Evolutionary conservation across 53 echinoderm and acorn worm species (phyloP).

Genomic region (Echinometra lucunter): DNA sequence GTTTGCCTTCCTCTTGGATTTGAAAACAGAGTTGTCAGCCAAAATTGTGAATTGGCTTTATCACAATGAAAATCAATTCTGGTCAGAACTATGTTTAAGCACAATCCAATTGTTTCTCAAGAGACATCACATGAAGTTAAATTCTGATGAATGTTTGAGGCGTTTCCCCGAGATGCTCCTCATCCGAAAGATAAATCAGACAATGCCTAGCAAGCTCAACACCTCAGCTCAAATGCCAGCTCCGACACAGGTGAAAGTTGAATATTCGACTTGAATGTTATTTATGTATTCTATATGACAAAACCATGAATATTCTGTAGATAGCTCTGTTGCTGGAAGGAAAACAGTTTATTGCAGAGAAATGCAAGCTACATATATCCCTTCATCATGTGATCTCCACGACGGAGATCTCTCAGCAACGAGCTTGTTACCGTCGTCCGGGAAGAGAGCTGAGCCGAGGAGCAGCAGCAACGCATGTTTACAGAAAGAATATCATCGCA

Average conservation of each 20-base stretch:
- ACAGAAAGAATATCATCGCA: constrained; percentile 63
- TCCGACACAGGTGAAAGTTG: neutral
- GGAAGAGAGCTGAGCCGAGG: constrained; percentile 31
- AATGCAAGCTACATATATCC: constrained; percentile 10
- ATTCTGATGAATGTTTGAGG: neutral
- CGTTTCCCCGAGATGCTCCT: neutral
- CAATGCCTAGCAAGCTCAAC: neutral
- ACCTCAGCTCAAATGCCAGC: neutral
- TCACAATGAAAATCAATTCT: neutral
- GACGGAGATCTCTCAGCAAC: constrained; percentile 36
- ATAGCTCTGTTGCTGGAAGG: neutral
- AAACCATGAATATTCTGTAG: constrained; percentile 8
- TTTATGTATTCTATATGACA: neutral
- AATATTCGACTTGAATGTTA: neutral
- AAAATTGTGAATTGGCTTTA: neutral
- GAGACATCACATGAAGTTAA: neutral
- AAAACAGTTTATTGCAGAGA: neutral
- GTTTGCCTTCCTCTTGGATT: constrained; percentile 42
- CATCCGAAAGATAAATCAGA: neutral
- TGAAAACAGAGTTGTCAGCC: neutral
- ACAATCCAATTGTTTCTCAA: neutral
- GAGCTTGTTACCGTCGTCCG: constrained; percentile 26
- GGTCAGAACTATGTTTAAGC: neutral
- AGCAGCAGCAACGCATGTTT: constrained; percentile 40
- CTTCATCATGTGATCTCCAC: constrained; percentile 32